phyloP scores from a whole-genome alignment of 2,888 invertebrate species.

The Lasioglossum malachurum region DNA sequence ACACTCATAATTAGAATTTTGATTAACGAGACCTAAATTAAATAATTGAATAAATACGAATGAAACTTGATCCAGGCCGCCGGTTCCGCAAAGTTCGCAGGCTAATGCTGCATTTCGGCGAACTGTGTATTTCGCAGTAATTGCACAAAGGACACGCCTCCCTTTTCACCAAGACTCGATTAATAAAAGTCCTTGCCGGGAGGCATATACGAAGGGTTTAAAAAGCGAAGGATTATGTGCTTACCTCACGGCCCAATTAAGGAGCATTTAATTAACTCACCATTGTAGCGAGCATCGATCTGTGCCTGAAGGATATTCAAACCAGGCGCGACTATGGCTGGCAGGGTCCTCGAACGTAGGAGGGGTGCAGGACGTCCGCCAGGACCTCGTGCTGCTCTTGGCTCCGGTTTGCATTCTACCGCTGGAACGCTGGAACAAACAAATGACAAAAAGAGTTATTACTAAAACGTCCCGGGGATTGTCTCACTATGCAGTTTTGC shows the following conservation, averaged over 20 bases:
- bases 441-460: not conserved
- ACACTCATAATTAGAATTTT: not conserved
- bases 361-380: slow-evolving; percentile 90
- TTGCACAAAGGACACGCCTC: not conserved
- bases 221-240: not conserved
- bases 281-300: slow-evolving; percentile 89
- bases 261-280: slow-evolving; percentile 44
- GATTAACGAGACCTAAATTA: not conserved
- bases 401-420: slow-evolving; percentile 78
- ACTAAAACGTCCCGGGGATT: not conserved
- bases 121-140: not conserved
- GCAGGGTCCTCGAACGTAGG: slow-evolving; percentile 93
- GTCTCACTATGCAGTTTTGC: not conserved
- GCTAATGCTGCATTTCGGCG: not conserved
- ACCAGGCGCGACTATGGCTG: slow-evolving; percentile 95
- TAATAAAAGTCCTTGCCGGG: not conserved
- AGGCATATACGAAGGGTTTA: not conserved
- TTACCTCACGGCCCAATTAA: not conserved
- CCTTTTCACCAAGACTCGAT: not conserved
- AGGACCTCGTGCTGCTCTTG: slow-evolving; percentile 80
- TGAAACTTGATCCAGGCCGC: not conserved
- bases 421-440: slow-evolving; percentile 71
- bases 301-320: slow-evolving; percentile 93
- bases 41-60: not conserved
- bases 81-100: not conserved